Evolutionary conservation across 30 jellyfish, hydroid and myxozoan species (phyloP), one percentile per base, ranked within the genome.

Genomic region (Chrysaora quinquecirrha): DNA sequence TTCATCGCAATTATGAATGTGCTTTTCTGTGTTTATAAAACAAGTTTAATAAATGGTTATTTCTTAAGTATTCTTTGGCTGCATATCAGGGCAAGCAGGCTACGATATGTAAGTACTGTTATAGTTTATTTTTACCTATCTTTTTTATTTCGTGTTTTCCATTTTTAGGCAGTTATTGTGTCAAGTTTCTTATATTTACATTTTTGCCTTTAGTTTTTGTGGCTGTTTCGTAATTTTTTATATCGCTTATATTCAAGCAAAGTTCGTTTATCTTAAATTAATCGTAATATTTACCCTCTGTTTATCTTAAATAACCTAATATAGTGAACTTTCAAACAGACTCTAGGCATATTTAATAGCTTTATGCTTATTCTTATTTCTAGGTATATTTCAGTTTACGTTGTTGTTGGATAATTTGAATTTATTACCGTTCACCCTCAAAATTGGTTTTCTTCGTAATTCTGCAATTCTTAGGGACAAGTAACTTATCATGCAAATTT

Each of bases 81-180:
- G 68, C 68, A 52, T 52, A 52, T 52, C 68, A 52, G 68, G 68
- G 68, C 68, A 52, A 52, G 68, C 68, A 52, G 68, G 68, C 68
- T 52, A 52, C 68, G 68, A 52, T 52, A 52, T 52, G 68, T 52
- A 52, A 52, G 68, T 52, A 52, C 68, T 4, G 29, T 52, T 52
- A 4, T 52, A 2, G 24, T 52, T 19, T 16, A 3, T 52, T 52
- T n/a, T 52, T 52, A 52, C 68, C 68, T 52, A 52, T 52, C 68
- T 52, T 52, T 52, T n/a, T 52, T 25, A 25, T 52, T 52, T 52
- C 68, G 68, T 52, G 68, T 52, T 52, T 52, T 52, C 68, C 29
- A 12, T 52, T 52, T 52, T 52, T 38, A 38, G 29, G 68, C 68
- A 52, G 25, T 2, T 52, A 52, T 52, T 25, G 68, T 52, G 68